Evolutionary conservation across 2,888 invertebrate species (phyloP).

Genomic region (Nomada fucata): DNA sequence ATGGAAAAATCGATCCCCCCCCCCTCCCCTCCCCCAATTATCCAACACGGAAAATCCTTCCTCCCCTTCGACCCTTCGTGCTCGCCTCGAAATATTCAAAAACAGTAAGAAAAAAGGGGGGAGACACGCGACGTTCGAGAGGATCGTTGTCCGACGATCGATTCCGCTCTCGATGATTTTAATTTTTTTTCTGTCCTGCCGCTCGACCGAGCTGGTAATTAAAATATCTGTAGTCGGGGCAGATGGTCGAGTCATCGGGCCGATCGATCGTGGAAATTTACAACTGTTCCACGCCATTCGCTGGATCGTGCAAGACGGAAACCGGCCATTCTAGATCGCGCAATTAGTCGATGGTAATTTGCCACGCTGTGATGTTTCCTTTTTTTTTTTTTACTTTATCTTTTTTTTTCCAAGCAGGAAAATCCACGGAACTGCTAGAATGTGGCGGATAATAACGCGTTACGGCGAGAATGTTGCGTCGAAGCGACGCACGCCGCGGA

Average conservation of each 20-base stretch:
- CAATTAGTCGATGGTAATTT: conserved; percentile 1
- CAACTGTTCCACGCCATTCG: background rate
- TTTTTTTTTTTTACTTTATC: no score
- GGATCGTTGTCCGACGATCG: background rate
- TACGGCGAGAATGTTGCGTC: no score
- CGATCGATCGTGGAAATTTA: conserved; percentile 14
- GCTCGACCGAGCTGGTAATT: background rate
- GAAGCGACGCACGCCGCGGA: no score
- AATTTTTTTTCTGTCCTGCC: background rate
- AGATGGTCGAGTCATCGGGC: background rate
- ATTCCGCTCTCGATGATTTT: background rate
- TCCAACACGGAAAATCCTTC: no score
- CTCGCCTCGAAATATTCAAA: no score
- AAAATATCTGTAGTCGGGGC: background rate
- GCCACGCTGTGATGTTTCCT: background rate
- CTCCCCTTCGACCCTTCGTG: no score
- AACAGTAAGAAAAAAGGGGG: background rate
- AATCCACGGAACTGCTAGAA: background rate
- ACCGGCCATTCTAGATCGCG: background rate
- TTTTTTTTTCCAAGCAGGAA: no score
- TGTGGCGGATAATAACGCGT: background rate
- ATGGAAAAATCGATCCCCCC: conserved; percentile 11
- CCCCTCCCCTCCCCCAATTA: no score
- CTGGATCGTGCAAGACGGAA: conserved; percentile 9
- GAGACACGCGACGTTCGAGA: background rate